These are phyloP conservation scores for Balearica regulorum DNA, from an alignment of 2,797 vertebrate species.

Conservation along the genomic window DNA sequence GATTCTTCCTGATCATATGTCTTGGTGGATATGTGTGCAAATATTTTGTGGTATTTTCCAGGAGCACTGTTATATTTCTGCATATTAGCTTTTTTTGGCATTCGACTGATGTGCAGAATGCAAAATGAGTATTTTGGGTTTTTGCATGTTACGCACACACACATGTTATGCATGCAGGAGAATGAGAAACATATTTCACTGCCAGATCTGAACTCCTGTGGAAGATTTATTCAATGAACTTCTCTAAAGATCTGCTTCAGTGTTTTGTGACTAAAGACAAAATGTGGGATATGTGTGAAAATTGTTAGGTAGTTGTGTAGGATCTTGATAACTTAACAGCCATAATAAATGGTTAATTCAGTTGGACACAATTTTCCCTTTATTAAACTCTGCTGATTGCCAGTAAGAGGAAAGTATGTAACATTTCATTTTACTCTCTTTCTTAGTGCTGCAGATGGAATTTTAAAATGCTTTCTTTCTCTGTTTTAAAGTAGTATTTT, in stretches of 20 bases:
- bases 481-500: neutral
- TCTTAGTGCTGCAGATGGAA: neutral
- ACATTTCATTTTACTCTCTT: neutral
- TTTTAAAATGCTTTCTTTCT: neutral
- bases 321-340: neutral
- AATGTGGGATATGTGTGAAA: neutral
- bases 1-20: neutral
- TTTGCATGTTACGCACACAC: rapidly evolving
- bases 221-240: neutral
- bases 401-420: rapidly evolving
- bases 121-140: neutral
- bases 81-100: neutral
- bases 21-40: neutral
- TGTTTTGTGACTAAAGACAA: neutral
- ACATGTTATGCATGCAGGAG: rapidly evolving
- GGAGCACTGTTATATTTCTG: neutral
- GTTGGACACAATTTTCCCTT: neutral
- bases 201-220: neutral
- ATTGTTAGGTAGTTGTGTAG: neutral
- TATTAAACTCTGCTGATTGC: neutral
- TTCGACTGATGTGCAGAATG: neutral
- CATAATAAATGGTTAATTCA: neutral
- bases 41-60: neutral
- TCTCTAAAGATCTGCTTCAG: neutral
- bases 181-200: neutral